These are phyloP conservation scores for Melanotaenia nigrans DNA, from an alignment of 2,797 vertebrate genomes.

Conservation along the genomic window DNA sequence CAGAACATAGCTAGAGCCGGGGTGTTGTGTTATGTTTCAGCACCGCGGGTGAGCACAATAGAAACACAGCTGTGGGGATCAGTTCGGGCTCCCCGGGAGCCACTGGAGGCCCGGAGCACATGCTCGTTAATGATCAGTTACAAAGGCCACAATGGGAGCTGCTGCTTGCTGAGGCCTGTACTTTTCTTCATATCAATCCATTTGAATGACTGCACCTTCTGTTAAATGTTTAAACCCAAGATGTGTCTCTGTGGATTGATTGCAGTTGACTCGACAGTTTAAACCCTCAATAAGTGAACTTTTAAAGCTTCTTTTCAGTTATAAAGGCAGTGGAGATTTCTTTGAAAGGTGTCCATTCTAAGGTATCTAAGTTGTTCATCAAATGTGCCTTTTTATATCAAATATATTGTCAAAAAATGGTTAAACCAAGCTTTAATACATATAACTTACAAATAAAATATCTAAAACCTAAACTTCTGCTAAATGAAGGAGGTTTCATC, in stretches of 20 bases:
- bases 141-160: conserved; percentile 74
- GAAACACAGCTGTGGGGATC: conserved; percentile 77
- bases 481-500: conserved; percentile 3
- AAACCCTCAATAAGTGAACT: conserved; percentile 26
- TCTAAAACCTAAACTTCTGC: background rate
- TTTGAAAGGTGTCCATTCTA: background rate
- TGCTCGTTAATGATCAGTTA: conserved; percentile 82
- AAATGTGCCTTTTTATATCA: background rate
- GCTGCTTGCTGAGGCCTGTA: conserved; percentile 66
- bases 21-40: conserved; percentile 74
- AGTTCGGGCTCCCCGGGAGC: conserved; percentile 70
- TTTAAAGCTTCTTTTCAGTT: conserved; percentile 27
- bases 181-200: conserved; percentile 63
- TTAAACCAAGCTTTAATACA: conserved; percentile 1
- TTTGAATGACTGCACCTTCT: conserved; percentile 70
- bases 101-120: conserved; percentile 72
- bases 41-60: conserved; percentile 69
- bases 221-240: conserved; percentile 74
- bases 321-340: conserved; percentile 7
- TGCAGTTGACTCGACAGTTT: conserved; percentile 60
- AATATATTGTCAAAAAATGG: background rate
- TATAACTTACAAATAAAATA: background rate
- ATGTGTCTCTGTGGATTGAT: conserved; percentile 62
- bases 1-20: conserved; percentile 58
- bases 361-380: background rate